Base-by-base conservation (phyloP, 1,140 invertebrate species). In the Heliconius hewitsoni region DNA sequence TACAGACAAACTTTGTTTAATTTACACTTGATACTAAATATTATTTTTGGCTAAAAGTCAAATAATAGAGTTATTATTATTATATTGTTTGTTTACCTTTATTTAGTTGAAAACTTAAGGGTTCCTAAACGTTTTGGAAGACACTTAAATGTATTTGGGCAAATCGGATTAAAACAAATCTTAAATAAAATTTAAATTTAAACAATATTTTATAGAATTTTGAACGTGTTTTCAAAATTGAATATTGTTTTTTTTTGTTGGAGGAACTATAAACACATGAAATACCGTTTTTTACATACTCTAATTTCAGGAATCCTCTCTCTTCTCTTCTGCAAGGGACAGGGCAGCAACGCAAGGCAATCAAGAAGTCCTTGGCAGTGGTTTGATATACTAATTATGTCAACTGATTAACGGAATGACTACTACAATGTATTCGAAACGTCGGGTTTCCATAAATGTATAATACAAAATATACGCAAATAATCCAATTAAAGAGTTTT, bases 21-120 rank as follows among this genome's bases (percentile, higher is more conserved):
- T 37, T 37, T 66, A 66, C 60, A 16, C 11, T 11, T 66, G 11
- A 66, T 66, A 60, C 55, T 11, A 57, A 66, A 66, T 30, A 30
- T 66, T 3, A 16, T 66, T 66, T 66, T 66, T 60, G 57, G 18
- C 27, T 27, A 4, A 1, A 13, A 66, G 1, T 30, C 27, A 66
- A 30, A 30, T 30, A 66, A 66, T 66, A 30, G 23, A 66, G 1
- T 66, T 66, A 66, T 16, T 30, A 30, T 6, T 4, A 66, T 66
- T 66, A 66, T 66, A 66, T 66, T 66, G 27, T 66, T 50, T 74
- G 73, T 74, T 50, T 55, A 19, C 73, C 46, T 74, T 74, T 72
- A 72, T 72, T 74, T n/a, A 55, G 73, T 74, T 52, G 46, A 74
- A 55, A 74, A 74, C 37, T 55, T 74, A 55, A 74, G 50, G n/a